These are phyloP conservation scores for Diabrotica balteata DNA, from an alignment of 2,888 invertebrate genomes.

Conservation along the genomic window DNA sequence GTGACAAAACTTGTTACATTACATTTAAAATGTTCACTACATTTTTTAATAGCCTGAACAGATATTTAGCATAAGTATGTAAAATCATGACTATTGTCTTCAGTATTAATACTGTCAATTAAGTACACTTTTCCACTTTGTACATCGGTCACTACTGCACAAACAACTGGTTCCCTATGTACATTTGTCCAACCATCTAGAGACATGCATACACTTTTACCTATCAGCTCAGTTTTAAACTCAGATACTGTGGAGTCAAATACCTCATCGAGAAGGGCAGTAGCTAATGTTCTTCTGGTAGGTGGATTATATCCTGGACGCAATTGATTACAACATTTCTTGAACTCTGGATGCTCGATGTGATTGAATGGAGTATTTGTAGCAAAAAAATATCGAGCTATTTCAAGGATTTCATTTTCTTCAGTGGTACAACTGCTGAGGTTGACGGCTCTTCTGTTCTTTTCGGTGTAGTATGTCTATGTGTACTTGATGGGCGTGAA, in stretches of 20 bases:
- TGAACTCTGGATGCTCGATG: conserved; percentile 10
- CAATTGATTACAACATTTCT: conserved; percentile 17
- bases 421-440: too few relatives aligned
- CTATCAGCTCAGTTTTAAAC: conserved; percentile 5
- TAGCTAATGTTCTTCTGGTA: conserved; percentile 10
- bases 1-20: too few relatives aligned
- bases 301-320: conserved; percentile 15
- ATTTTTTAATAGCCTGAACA: too few relatives aligned
- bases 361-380: conserved; percentile 1
- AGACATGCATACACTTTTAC: conserved; percentile 7
- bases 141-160: too few relatives aligned
- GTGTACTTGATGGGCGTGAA: too few relatives aligned
- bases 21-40: too few relatives aligned
- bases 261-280: conserved; percentile 17
- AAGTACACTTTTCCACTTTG: too few relatives aligned
- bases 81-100: too few relatives aligned
- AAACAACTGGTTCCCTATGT: not conserved
- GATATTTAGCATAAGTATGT: too few relatives aligned
- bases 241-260: conserved; percentile 9
- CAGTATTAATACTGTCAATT: too few relatives aligned
- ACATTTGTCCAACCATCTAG: conserved; percentile 5
- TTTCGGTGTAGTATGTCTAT: too few relatives aligned
- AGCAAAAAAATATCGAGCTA: conserved; percentile 10
- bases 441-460: too few relatives aligned
- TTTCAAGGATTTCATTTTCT: not conserved